Base-by-base conservation (phyloP, 2,113 vertebrate species). In the Zeus faber region DNA sequence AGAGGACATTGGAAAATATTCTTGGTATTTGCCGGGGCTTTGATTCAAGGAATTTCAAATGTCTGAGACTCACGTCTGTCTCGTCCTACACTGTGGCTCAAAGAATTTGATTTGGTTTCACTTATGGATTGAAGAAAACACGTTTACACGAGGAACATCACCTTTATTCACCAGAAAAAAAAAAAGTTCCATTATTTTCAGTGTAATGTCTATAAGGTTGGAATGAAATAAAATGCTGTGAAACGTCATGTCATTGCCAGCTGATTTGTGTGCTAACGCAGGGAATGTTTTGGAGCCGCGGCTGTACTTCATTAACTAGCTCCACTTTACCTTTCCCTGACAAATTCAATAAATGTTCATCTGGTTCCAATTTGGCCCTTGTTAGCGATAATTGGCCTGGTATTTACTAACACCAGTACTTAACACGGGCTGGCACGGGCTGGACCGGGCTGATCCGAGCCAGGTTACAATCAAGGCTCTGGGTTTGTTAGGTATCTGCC, bases 361-460 rank as follows among this genome's bases (percentile, higher is more conserved):
- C 78, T 89, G 83, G 70, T 70, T 83, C 76, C 58, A 74, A 74
- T 88, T 81, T 82, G 73, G 65, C 44, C 60, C 69, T 72, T 74
- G 70, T 89, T 86, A 87, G 78, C 53, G 25, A 39, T 85, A 86
- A 87, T 84, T 85, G 86, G 73, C 43, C 49, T 54, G 73, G 71
- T 85, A 85, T 88, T 86, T 83, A 84, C 85, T 83, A 85, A 85
- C 79, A 83, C 70, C 61, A 73, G 79, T 79, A 82, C 79, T 76
- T 76, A 65, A 49, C 65, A 18, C 51, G 56, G 51, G 61, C 52
- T 78, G 77, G 68, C 52, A 35, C 50, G 2, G 72, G 65, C 62
- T 20, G 55, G 46, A 27, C 67, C 51, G 54, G 14, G 14, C 47
- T 58, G 69, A 74, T 63, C 61, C 1, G 58, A 65, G 71, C 76